Percentiles rank a stretch among this genome's conserved stretches.
Conservation (phyloP, 2,888 invertebrate genomes). For the Cataglyphis altisquamis region DNA sequence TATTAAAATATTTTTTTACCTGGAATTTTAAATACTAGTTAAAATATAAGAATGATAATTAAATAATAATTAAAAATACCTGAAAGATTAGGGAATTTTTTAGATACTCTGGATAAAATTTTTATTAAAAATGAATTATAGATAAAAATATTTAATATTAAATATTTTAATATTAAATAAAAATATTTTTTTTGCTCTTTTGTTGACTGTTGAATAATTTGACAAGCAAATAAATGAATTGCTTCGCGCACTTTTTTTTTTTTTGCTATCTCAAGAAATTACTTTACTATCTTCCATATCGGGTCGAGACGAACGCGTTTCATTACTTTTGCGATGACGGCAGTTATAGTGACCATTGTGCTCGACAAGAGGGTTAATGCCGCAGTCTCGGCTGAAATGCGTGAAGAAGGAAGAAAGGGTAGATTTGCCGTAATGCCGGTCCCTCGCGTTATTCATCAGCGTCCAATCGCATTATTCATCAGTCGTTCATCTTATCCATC, state of each 20-base stretch:
- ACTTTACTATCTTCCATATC: not conserved
- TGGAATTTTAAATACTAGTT: too few relatives aligned
- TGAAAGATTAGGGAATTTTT: too few relatives aligned
- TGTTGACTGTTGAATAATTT: not conserved
- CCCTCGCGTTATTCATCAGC: constrained; percentile 40
- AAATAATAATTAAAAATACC: too few relatives aligned
- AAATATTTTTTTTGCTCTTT: not conserved
- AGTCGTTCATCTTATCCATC: constrained; percentile 40
- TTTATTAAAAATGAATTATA: not conserved
- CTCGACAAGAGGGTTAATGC: constrained; percentile 43
- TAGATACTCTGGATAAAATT: not conserved
- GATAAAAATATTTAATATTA: too few relatives aligned
- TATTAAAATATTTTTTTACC: too few relatives aligned
- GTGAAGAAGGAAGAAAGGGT: constrained; percentile 49
- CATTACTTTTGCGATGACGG: not conserved
- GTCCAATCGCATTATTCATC: constrained; percentile 43
- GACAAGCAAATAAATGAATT: not conserved
- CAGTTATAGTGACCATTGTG: constrained; percentile 47
- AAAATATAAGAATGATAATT: too few relatives aligned
- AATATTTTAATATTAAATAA: too few relatives aligned
- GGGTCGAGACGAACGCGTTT: not conserved
- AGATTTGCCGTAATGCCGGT: constrained; percentile 36
- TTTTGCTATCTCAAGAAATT: not conserved
- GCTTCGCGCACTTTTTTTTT: not conserved
- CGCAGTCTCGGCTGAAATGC: constrained; percentile 53